A percentile compares a stretch with the other conserved stretches of the same genome.
Conservation (phyloP, 1,140 invertebrate genomes). For the Augochlora pura region DNA sequence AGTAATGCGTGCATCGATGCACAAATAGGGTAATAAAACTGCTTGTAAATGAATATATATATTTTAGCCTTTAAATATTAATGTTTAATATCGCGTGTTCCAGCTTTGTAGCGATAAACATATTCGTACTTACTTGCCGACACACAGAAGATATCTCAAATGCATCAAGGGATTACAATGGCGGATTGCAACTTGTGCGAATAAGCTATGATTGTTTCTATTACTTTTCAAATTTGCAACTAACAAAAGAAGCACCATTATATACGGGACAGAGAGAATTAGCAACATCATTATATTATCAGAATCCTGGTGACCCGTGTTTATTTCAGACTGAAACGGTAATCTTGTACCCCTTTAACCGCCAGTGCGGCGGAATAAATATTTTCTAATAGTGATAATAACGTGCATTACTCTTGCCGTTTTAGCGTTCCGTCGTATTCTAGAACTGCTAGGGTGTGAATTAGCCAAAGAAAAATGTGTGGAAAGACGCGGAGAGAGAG, state of each 20-base stretch:
- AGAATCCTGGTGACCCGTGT: too few relatives aligned
- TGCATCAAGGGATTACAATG: constrained; percentile 20
- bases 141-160: constrained; percentile 21
- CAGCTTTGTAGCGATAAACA: not conserved
- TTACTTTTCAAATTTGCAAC: constrained; percentile 14
- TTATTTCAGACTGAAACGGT: too few relatives aligned
- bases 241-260: not conserved
- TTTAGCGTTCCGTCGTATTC: constrained; percentile 20
- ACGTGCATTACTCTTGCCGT: not conserved
- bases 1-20: too few relatives aligned
- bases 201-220: not conserved
- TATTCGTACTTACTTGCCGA: not conserved
- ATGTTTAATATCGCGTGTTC: not conserved
- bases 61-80: not conserved
- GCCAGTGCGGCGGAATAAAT: not conserved
- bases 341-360: too few relatives aligned
- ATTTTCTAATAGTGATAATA: constrained; percentile 21
- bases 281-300: too few relatives aligned
- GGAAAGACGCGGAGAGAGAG: not conserved
- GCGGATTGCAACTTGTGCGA: constrained; percentile 32
- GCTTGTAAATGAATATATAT: too few relatives aligned
- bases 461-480: not conserved
- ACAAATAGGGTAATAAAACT: too few relatives aligned
- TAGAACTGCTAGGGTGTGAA: constrained; percentile 33
- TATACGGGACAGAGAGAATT: too few relatives aligned